Evolutionary conservation across 2,113 vertebrate genomes (phyloP).

Genomic region (Eublepharis macularius): DNA sequence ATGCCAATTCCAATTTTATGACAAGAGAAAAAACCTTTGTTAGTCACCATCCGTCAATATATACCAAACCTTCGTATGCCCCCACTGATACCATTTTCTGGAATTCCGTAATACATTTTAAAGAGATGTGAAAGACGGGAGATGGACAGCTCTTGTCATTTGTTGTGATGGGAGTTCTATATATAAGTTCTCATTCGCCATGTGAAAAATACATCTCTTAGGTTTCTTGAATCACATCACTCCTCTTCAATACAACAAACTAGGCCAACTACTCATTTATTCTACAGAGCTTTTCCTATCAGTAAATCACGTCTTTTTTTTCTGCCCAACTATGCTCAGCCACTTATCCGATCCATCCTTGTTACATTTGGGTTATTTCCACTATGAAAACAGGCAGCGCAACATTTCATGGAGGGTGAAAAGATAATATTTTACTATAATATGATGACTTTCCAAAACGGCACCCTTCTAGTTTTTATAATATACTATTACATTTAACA

Average conservation of each 20-base stretch:
- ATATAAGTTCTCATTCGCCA: neutral
- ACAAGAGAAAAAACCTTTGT: slow-evolving; percentile 6
- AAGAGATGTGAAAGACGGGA: neutral
- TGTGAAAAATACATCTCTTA: slow-evolving; percentile 37
- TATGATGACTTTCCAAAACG: slow-evolving; percentile 13
- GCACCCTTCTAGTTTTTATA: neutral
- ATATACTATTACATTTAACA: neutral
- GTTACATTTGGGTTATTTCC: neutral
- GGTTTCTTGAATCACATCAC: slow-evolving; percentile 8
- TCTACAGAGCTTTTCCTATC: slow-evolving; percentile 11
- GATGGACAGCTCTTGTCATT: slow-evolving; percentile 30
- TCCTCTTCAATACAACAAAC: slow-evolving; percentile 27
- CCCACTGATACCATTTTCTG: neutral
- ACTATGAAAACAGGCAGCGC: neutral
- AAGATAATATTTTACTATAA: slow-evolving; percentile 12
- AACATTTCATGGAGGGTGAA: neutral
- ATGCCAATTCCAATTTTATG: neutral
- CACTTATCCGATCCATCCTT: neutral
- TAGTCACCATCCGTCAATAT: slow-evolving; percentile 7
- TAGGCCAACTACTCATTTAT: neutral
- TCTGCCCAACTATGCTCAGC: slow-evolving; percentile 25
- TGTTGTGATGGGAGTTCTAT: slow-evolving; percentile 14
- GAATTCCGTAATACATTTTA: neutral
- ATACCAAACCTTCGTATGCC: neutral
- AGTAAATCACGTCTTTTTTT: slow-evolving; percentile 2